Percentiles rank a stretch among this genome's conserved stretches.
Evolutionary conservation across 2,888 invertebrate species (phyloP).

Genomic region (Siphlonurus alternatus): DNA sequence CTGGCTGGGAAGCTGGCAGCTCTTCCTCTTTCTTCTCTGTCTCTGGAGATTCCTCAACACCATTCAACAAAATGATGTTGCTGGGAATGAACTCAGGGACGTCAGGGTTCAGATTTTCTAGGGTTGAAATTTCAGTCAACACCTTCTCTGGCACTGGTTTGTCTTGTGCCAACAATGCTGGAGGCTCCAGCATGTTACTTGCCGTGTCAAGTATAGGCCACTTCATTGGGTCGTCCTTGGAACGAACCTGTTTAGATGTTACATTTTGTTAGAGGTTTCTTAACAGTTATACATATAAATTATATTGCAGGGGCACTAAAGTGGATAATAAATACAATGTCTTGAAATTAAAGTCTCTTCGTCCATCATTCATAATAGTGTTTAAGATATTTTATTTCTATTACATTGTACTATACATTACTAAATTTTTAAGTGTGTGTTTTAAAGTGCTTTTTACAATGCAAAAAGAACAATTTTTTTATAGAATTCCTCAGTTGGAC

Average conservation of each 20-base stretch:
- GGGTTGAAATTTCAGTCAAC: slow-evolving; percentile 2
- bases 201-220: slow-evolving; percentile 69
- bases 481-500: too few relatives aligned
- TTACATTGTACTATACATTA: too few relatives aligned
- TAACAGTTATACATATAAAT: background rate
- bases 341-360: too few relatives aligned
- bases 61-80: slow-evolving; percentile 6
- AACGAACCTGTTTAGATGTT: slow-evolving; percentile 46
- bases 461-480: too few relatives aligned
- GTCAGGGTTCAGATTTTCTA: slow-evolving; percentile 59
- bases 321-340: too few relatives aligned
- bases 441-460: too few relatives aligned
- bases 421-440: too few relatives aligned
- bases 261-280: background rate
- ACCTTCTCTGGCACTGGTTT: slow-evolving; percentile 16
- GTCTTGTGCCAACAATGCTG: slow-evolving; percentile 5
- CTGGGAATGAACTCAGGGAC: slow-evolving; percentile 73
- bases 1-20: background rate
- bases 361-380: too few relatives aligned
- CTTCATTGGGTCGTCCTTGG: slow-evolving; percentile 59
- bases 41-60: background rate
- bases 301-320: too few relatives aligned
- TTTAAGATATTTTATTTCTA: too few relatives aligned
- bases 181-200: slow-evolving; percentile 6
- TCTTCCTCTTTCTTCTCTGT: slow-evolving; percentile 9